A percentile compares a stretch with the other conserved stretches of the same genome.
These are phyloP conservation scores for Brassicogethes aeneus DNA, from an alignment of 2,888 invertebrate species.

Conservation along the genomic window DNA sequence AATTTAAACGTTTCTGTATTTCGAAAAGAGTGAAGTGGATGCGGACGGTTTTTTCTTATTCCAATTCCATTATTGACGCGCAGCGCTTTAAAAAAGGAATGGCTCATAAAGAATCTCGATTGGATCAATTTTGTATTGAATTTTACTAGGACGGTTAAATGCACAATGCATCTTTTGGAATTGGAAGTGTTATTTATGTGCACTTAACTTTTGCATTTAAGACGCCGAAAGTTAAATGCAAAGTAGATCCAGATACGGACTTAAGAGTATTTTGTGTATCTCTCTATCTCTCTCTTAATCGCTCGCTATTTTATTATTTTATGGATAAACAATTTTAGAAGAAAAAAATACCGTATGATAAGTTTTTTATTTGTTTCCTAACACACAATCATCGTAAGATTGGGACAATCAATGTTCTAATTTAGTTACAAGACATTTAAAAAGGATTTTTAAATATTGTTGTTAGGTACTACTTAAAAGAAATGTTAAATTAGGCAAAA, in stretches of 20 bases:
- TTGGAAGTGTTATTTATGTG: constrained; percentile 16
- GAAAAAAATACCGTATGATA: too few relatives aligned
- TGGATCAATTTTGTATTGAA: constrained; percentile 20
- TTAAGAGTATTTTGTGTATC: not conserved
- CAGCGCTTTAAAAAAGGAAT: constrained; percentile 11
- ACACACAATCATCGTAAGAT: too few relatives aligned
- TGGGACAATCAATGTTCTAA: too few relatives aligned
- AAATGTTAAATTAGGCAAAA: too few relatives aligned
- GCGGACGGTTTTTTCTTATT: constrained; percentile 7
- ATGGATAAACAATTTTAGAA: too few relatives aligned
- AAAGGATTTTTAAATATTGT: too few relatives aligned
- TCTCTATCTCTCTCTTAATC: too few relatives aligned
- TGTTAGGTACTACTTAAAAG: too few relatives aligned
- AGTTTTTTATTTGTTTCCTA: too few relatives aligned
- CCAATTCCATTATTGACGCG: constrained; percentile 8
- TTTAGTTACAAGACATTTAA: too few relatives aligned
- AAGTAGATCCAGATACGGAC: not conserved
- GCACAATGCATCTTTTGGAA: constrained; percentile 15
- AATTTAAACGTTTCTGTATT: too few relatives aligned
- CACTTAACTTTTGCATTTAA: constrained; percentile 7
- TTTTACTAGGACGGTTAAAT: constrained; percentile 18
- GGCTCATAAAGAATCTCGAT: constrained; percentile 17
- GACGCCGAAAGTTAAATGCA: constrained; percentile 4
- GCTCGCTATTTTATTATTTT: too few relatives aligned
- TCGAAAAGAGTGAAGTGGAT: not conserved